Base-by-base conservation (phyloP, 2,113 vertebrate genomes). In the Melanotaenia duboulayi region DNA sequence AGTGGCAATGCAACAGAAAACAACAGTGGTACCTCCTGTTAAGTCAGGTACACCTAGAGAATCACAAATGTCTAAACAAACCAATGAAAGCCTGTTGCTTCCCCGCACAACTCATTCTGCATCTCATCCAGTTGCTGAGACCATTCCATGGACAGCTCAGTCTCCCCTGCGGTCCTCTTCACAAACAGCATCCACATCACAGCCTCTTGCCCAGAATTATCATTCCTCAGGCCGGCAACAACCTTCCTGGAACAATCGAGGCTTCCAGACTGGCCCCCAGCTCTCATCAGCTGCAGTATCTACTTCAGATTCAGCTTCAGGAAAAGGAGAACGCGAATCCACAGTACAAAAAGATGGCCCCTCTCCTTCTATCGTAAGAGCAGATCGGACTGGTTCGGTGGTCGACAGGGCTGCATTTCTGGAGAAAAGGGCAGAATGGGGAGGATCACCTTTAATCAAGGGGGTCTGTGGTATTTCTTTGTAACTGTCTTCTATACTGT, bases 391-490 rank as follows among this genome's bases (percentile, higher is more conserved):
- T 3, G 71, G 71, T 46, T 83, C 82, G 7, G 65, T 77, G 0
- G 85, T 78, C 19, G 83, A 82, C 48, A 91, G 68, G 71, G 63
- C 86, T 1, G 81, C 83, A 19, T 84, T 91, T 54, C 20, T 87
- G 25, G 85, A 92, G 46, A 90, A 82, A 82, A 76, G 32, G 19
- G 67, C 76, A 4, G 88, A 90, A 20, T 69, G 76, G 84, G 76
- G 71, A 10, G 1, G 70, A 23, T 35, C 81, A 7, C 19, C 71
- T 56, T 87, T 58, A 62, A 51, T 57, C 74, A 93, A 92, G 84
- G 92, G 84, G 92, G 81, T 78, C 81, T 63, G 86, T 89, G 57
- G 62, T 52, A 56, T 35, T 69, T 73, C 56, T 83, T 74, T 80
- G 55, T 73, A 56, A 54, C 51, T 28, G 7, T 52, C n/a, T 73